Base-by-base conservation (phyloP, 2,888 invertebrate genomes). In the Luperina nickerlii region DNA sequence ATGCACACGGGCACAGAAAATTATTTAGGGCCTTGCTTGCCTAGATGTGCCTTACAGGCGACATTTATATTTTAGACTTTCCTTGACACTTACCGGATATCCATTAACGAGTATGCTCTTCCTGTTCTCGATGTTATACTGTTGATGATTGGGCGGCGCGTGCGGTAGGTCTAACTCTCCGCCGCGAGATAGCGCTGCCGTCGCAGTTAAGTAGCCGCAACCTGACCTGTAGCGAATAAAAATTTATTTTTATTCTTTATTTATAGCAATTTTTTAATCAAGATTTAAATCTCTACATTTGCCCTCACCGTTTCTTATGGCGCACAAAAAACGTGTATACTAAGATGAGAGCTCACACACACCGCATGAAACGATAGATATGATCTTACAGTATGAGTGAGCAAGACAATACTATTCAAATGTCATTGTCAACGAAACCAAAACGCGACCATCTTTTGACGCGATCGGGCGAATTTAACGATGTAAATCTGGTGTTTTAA, bases 71-170 rank as follows among this genome's bases (percentile, higher is more conserved):
- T 62, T 15, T 15, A 27, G 62, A 27, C 15, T 7, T 27, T 62
- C 27, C 15, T 1, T 15, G 15, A 7, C 24, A 9, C 92, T 87
- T 32, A 97, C 97, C 90, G 97, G 96, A 76, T 96, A 97, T n/a
- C 97, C 97, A 78, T 97, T 97, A 85, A 96, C 96, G 38, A 96
- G 96, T 54, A 96, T 96, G 90, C 96, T 96, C 94, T 96, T 96
- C 88, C 96, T 91, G 88, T 95, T 94, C 89, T 96, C 96, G 5
- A 93, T 91, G 82, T 90, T 90, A 74, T 91, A 92, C 51, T 87
- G 91, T 18, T 86, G 86, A 72, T 89, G 91, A 42, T 86, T 74
- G 32, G 84, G 90, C 77, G 85, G 91, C 71, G 93, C 91, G 70
- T 81, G 90, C 7, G 94, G 88, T 74, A 96, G 90, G 91, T 96